Evolutionary conservation across 2,113 vertebrate genomes (phyloP).

Genomic region (Erpornis zantholeuca): DNA sequence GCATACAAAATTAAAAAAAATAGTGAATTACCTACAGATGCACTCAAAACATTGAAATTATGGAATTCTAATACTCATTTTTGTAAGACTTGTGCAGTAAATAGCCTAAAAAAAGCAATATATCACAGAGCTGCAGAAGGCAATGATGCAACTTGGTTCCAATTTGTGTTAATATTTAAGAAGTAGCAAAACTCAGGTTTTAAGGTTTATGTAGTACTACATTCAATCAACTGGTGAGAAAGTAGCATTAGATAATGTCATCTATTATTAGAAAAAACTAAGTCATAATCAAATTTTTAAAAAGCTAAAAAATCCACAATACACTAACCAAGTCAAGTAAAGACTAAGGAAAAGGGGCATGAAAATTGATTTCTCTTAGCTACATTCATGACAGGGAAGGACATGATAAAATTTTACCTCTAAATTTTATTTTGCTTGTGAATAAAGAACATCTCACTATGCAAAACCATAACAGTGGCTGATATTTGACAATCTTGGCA

Average conservation of each 20-base stretch:
- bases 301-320: neutral
- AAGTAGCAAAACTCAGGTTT: neutral
- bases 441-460: neutral
- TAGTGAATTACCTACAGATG: neutral
- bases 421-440: neutral
- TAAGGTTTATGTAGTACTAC: neutral
- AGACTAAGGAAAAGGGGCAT: neutral
- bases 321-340: neutral
- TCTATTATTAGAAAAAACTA: neutral
- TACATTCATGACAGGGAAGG: neutral
- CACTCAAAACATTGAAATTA: slow-evolving; percentile 3
- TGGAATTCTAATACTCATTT: neutral
- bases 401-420: neutral
- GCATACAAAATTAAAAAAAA: neutral
- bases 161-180: neutral
- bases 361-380: neutral
- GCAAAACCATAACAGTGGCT: neutral
- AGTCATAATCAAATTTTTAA: neutral
- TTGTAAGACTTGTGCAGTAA: neutral
- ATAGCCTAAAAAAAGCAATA: neutral
- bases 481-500: neutral
- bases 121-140: neutral
- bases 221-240: neutral
- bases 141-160: neutral
- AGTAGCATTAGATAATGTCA: neutral